phyloP scores from a whole-genome alignment of 2,113 vertebrate genomes.

The Trematocara stigmaticum region DNA sequence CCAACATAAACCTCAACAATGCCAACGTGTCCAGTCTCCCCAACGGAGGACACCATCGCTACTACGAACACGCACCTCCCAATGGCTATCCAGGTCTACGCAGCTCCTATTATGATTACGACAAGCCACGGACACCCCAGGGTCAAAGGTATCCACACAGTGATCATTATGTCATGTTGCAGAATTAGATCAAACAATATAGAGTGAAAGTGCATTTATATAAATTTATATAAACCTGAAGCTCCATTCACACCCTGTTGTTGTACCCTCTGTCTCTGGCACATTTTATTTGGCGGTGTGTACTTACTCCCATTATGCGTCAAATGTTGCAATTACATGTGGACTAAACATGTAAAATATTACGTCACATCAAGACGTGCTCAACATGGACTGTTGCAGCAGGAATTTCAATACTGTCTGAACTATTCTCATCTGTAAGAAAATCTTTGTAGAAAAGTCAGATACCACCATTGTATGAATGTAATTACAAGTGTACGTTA shows the following conservation, averaged over 20 bases:
- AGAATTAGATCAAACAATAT: not conserved
- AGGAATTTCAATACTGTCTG: not conserved
- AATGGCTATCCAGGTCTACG: slow-evolving; percentile 77
- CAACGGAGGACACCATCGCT: slow-evolving; percentile 83
- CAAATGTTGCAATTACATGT: not conserved
- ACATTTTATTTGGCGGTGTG: not conserved
- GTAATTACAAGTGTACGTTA: not conserved
- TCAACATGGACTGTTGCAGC: not conserved
- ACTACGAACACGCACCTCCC: slow-evolving; percentile 80
- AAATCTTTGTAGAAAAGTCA: not conserved
- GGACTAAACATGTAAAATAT: not conserved
- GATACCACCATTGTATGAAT: not conserved
- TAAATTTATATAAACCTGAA: not conserved
- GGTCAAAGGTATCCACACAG: slow-evolving; percentile 83
- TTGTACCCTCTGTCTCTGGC: not conserved
- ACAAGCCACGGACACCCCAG: slow-evolving; percentile 80
- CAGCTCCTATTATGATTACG: slow-evolving; percentile 76
- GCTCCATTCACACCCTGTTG: not conserved
- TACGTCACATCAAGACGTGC: not conserved
- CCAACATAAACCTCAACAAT: slow-evolving; percentile 99
- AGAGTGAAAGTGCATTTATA: not conserved
- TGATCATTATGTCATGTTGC: not conserved
- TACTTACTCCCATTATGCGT: not conserved
- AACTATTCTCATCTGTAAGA: not conserved
- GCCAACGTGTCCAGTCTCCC: slow-evolving; percentile 90